Evolutionary conservation across 2,888 invertebrate species (phyloP), one percentile per base, ranked within the genome.

Genomic region (Andricus curvator): DNA sequence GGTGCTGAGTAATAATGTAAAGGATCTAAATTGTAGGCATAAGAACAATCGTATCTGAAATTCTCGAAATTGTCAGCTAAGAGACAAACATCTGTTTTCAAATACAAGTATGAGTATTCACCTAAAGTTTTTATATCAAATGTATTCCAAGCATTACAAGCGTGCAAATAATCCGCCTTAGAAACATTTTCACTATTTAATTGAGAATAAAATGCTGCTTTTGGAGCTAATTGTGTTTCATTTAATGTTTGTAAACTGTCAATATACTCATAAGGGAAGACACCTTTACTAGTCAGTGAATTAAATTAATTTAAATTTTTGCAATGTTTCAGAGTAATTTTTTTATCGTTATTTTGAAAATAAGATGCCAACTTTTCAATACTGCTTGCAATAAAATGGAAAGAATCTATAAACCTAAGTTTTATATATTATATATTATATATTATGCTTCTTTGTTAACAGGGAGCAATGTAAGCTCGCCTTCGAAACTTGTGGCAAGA

Each of bases 221-320:
- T 77, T 17, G 64, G 33, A 29, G 77, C 65, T 3, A 65, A 48
- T 22, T 8, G 1, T 80, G 64, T 70, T 68, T 77, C 64, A 17
- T 41, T 74, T n/a, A 66, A 60, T 41, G 17, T 78, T 64, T 60
- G 51, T 15, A 62, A 37, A 79, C n/a, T 64, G 9, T 17, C n/a
- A 20, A 91, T 70, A 79, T 89, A 90, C 2, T 90, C 89, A 81
- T 90, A 91, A 13, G 89, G 90, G 78, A 90, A 88, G 15, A 90
- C 83, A 6, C 88, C 89, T 83, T 89, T 90, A 76, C 85, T 79
- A 2, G 44, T 85, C 13, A 87, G n/a, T 13, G 86, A 77, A 44
- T 37, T 8, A 22, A 66, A 25, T 66, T 66, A 29, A 22, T 66
- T 22, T 22, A 9, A 2, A 22, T 66, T 66, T 66, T 1, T 20